Percentiles rank a stretch among this genome's conserved stretches.
Conservation (phyloP, 2,797 vertebrate genomes). For the Threskiornis aethiopicus region DNA sequence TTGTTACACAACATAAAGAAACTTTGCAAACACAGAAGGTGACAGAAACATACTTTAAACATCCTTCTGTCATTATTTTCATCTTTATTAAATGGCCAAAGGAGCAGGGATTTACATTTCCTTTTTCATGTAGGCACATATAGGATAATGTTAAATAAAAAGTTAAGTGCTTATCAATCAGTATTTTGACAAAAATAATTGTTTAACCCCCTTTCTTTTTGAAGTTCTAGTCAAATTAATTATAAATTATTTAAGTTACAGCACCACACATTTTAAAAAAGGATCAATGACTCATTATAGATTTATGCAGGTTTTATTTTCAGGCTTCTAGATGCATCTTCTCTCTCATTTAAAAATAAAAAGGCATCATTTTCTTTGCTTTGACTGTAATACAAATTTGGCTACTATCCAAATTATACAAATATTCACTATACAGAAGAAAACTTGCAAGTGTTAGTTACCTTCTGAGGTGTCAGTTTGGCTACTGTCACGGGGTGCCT, state of each 20-base stretch:
- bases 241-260: neutral
- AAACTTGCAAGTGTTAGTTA: neutral
- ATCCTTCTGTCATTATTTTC: neutral
- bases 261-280: neutral
- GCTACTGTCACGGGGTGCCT: neutral
- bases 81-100: neutral
- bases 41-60: neutral
- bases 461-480: neutral
- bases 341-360: neutral
- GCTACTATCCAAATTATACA: neutral
- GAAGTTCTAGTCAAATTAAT: neutral
- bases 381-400: neutral
- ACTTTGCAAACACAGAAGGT: neutral
- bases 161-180: neutral
- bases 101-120: neutral
- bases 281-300: neutral
- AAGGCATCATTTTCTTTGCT: neutral
- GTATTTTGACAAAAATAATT: neutral
- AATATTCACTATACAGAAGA: neutral
- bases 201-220: neutral
- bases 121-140: neutral
- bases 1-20: neutral
- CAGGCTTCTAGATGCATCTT: neutral
- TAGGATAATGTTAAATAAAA: neutral
- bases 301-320: neutral